A percentile compares a stretch with the other conserved stretches of the same genome.
Evolutionary conservation across 2,113 vertebrate species (phyloP).

Genomic region (Mixornis gularis): DNA sequence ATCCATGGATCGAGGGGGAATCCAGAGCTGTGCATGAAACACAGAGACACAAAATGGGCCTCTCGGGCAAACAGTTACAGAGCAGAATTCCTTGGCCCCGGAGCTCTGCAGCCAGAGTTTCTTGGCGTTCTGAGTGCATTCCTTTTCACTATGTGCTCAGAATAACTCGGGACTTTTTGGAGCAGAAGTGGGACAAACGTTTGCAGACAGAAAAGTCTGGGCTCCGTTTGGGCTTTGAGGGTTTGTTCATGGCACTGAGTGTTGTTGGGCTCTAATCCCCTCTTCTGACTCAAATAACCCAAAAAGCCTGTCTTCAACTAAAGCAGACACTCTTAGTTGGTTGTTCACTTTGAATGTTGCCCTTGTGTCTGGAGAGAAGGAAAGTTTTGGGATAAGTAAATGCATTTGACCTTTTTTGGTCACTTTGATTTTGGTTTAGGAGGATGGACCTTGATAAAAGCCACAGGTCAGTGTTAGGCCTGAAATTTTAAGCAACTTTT

Average conservation of each 20-base stretch:
- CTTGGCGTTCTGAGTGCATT: slow-evolving; percentile 51
- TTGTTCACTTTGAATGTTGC: not conserved
- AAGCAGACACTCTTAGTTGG: not conserved
- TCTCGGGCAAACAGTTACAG: not conserved
- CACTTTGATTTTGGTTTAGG: not conserved
- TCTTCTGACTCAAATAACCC: not conserved
- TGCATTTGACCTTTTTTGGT: not conserved
- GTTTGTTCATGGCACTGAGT: not conserved
- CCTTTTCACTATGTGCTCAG: slow-evolving; percentile 51
- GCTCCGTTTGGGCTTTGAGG: not conserved
- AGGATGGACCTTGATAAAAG: not conserved
- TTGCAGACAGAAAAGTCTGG: not conserved
- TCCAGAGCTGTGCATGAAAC: not conserved
- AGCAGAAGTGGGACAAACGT: slow-evolving; percentile 27
- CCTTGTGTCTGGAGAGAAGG: not conserved
- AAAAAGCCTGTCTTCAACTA: not conserved
- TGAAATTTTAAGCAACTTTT: not conserved
- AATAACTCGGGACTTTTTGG: slow-evolving; percentile 45
- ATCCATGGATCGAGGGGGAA: rapidly evolving
- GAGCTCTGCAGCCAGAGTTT: slow-evolving; percentile 25
- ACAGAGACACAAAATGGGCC: not conserved
- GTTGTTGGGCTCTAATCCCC: not conserved
- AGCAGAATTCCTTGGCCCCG: slow-evolving; percentile 31
- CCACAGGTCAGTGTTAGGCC: not conserved
- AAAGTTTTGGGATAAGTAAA: not conserved